Conservation (phyloP, 2,888 invertebrate genomes). For the Scotopteryx bipunctaria region DNA sequence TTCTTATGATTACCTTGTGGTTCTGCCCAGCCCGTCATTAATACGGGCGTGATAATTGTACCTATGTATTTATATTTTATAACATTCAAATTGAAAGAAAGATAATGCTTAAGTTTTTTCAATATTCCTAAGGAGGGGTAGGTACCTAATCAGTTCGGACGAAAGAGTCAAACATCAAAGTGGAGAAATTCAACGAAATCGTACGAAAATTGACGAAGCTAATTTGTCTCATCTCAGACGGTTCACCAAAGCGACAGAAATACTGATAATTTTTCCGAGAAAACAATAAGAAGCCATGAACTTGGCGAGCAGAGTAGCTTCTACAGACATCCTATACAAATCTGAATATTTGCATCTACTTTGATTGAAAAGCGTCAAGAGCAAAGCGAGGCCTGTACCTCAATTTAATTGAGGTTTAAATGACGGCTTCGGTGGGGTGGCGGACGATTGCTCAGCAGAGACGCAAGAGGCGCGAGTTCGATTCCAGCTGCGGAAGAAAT, state of each 20-base stretch:
- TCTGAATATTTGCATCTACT: no score
- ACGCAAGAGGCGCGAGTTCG: no score
- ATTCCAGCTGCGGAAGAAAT: no score
- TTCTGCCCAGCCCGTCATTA: no score
- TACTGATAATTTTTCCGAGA: conserved; percentile 56
- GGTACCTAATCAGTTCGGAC: conserved; percentile 12
- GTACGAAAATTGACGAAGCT: conserved; percentile 44
- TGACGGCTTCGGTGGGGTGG: no score
- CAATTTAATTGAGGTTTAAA: no score
- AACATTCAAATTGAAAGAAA: not conserved
- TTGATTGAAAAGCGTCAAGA: no score
- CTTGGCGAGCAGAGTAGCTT: conserved; percentile 9
- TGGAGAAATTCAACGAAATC: conserved; percentile 50
- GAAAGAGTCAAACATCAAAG: conserved; percentile 60
- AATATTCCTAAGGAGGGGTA: conserved; percentile 18
- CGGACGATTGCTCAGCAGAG: no score
- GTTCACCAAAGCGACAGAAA: conserved; percentile 44
- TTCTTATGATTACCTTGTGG: no score
- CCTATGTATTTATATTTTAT: not conserved
- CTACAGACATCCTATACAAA: no score
- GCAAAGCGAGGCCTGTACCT: no score
- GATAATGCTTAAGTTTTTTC: not conserved
- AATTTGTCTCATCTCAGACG: conserved; percentile 64
- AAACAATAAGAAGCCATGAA: conserved; percentile 43
- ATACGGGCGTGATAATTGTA: no score